Base-by-base conservation (phyloP, 2,113 vertebrate species). In the Tyrannus savana region DNA sequence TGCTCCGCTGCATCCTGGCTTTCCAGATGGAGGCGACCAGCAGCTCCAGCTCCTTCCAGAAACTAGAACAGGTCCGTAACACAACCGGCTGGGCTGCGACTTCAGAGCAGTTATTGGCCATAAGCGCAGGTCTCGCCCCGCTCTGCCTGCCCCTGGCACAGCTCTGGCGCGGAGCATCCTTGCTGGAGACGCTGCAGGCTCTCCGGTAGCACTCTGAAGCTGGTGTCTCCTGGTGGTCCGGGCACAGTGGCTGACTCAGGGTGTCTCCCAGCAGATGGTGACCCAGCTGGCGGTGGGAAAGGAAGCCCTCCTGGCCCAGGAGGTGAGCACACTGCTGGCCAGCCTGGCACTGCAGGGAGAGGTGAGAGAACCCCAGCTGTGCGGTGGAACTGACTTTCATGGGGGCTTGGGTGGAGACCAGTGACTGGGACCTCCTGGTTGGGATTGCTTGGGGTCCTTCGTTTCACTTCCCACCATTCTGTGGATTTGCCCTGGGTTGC, bases 21-120 rank as follows among this genome's bases (percentile, higher is more conserved):
- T 96, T 98, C 87, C 99, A 99, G 91, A 87, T 98, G 90, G 98
- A 98, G 78, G 97, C 97, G 46, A 95, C 96, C 14, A 60, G 75
- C 95, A 98, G 97, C 96, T 98, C 98, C 92, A 97, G 97, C 60
- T 97, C 98, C 62, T 99, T 98, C 91, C 98, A 98, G n/a, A 99
- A 98, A 84, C 97, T 99, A 78, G 98, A 99, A 87, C 98, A 98
- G 98, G 99, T 99, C 59, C 1, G 90, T 84, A 42, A 35, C 1
- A 0, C 63, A 42, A 1, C n/a, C 0, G 0, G 17, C 55, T 33
- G 59, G 46, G 55, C 69, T 77, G 50, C 1, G 0, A 31, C 39
- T 55, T 66, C 52, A 46, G 50, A 66, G 50, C 49, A 44, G 31
- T 42, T 25, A 0, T 30, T 17, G 44, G 39, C n/a, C 68, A 7